Conservation (phyloP, 35 echinoderm and acorn worm species). For the Acanthaster planci region DNA sequence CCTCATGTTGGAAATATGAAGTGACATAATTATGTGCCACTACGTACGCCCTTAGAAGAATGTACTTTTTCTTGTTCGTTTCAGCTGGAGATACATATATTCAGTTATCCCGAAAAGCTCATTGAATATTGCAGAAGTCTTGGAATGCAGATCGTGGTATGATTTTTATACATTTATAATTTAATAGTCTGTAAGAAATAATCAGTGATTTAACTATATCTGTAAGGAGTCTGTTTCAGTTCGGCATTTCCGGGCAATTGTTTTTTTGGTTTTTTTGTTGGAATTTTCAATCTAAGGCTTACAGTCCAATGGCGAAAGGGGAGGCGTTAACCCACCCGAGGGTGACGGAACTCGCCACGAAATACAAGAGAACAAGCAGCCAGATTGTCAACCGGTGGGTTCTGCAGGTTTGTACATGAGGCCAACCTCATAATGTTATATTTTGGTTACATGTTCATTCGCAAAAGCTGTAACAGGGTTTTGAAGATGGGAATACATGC, state of each 20-base stretch:
- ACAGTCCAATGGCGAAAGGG: constrained; percentile 22
- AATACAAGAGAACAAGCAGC: neutral
- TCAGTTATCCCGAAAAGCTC: neutral
- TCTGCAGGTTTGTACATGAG: neutral
- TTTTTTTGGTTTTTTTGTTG: neutral
- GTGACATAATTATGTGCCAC: neutral
- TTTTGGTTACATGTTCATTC: too few relatives aligned
- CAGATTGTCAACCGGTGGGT: neutral
- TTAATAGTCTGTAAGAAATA: too few relatives aligned
- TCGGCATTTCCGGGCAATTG: neutral
- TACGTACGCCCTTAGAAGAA: neutral
- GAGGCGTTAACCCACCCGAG: neutral
- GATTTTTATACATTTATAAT: neutral
- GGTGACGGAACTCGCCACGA: neutral
- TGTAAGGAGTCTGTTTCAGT: neutral
- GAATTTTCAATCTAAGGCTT: neutral
- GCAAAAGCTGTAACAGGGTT: too few relatives aligned
- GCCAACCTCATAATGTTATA: neutral
- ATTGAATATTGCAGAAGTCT: constrained; percentile 1
- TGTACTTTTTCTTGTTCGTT: neutral
- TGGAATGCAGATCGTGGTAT: constrained; percentile 11
- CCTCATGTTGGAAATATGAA: neutral
- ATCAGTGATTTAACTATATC: neutral
- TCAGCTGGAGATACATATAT: neutral
- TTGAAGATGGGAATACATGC: too few relatives aligned